phyloP scores from a whole-genome alignment of 2,113 vertebrate species.

The Chaetops frenatus region DNA sequence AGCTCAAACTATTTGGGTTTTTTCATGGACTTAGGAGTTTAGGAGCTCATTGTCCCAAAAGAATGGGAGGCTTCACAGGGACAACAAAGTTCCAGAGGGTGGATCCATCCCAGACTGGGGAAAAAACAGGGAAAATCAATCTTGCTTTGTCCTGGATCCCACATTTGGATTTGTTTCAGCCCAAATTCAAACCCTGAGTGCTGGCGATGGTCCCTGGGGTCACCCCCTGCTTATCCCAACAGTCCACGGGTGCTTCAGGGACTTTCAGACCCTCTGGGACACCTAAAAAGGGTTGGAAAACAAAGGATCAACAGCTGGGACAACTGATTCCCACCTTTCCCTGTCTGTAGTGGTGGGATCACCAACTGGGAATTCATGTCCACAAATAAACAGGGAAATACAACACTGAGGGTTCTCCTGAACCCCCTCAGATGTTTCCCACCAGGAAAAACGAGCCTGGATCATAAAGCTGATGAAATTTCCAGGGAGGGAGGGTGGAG shows the following conservation, averaged over 20 bases:
- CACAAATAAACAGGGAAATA: fast-evolving
- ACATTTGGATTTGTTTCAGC: background rate
- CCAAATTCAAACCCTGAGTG: background rate
- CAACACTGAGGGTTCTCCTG: background rate
- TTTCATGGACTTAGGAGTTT: background rate
- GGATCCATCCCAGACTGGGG: background rate
- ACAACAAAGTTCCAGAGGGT: background rate
- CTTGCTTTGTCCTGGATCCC: background rate
- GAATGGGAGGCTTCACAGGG: background rate
- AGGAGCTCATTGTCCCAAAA: background rate
- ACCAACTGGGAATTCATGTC: background rate
- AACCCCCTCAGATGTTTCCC: background rate
- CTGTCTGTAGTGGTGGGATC: fast-evolving
- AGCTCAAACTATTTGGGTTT: fast-evolving
- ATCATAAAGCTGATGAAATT: background rate
- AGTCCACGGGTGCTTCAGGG: background rate
- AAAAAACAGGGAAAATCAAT: background rate
- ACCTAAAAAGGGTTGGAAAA: background rate
- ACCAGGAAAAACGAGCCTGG: background rate
- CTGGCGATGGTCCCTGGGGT: fast-evolving
- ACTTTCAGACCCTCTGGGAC: background rate
- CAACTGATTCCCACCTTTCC: background rate
- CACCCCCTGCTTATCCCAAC: background rate
- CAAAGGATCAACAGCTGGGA: background rate
- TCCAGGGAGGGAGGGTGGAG: background rate